Evolutionary conservation across 1,140 invertebrate species (phyloP), one percentile per base, ranked within the genome.

Genomic region (Scaptomyza pallida): DNA sequence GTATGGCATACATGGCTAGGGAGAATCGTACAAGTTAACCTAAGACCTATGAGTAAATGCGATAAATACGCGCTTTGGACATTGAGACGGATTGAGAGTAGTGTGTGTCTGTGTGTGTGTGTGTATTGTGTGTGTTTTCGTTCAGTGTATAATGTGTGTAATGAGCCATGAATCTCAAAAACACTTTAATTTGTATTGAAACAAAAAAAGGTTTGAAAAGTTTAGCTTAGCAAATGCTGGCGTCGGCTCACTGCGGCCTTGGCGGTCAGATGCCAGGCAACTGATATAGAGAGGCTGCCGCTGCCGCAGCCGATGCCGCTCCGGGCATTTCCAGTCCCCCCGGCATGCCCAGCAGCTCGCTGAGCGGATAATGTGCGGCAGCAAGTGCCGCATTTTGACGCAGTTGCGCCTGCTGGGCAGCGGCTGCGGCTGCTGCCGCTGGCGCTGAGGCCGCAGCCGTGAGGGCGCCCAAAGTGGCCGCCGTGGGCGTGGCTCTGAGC

Each of bases 251-350:
- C 72, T 94, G 93, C n/a, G 92, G 93, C 63, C 93, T 90, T 57
- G 92, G 65, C 37, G 95, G 95, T 95, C 95, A 95, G 92, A 96
- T 94, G 52, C 90, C 88, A 0, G 93, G 94, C 64, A 94, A 93
- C 33, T 94, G 93, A 89, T 95, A 95, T 3, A 95, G 91, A 0
- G 81, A 74, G 12, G 94, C 92, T 8, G 89, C 81, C 17, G 92
- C 78, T 10, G 86, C 76, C 21, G 81, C 80, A 26, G 92, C 74
- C 1, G 85, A 47, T 0, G 61, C 75, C n/a, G 80, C 64, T 63
- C 62, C 55, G 73, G 72, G 77, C 82, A 95, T 92, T 72, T 95
- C 94, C 17, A 95, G 92, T 33, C 94, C 93, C 72, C 94, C 93
- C 72, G 94, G 94, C 16, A 95, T 93, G 1, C 93, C 94, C 8